Percentiles rank a stretch among this genome's conserved stretches.
Conservation (phyloP, 2,888 invertebrate genomes). For the Philereme transversata region DNA sequence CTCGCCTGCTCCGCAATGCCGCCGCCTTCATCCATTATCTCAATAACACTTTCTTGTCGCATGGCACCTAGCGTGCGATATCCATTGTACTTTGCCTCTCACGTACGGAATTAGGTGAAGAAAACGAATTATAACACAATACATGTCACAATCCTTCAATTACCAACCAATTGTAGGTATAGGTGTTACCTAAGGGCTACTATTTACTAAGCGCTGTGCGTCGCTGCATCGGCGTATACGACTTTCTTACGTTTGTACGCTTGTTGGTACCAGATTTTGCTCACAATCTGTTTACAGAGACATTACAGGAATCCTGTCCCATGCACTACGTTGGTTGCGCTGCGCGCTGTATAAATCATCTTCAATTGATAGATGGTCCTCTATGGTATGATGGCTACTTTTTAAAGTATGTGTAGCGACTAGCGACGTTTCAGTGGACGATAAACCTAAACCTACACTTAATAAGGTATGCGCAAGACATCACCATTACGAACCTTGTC, state of each 20-base stretch:
- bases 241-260: too few species aligned
- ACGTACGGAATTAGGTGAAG: slow-evolving; percentile 36
- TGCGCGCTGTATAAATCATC: too few species aligned
- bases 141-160: slow-evolving; percentile 29
- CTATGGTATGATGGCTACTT: background rate
- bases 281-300: too few species aligned
- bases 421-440: background rate
- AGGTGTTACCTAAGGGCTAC: background rate
- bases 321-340: too few species aligned
- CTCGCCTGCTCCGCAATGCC: background rate
- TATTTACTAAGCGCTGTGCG: background rate
- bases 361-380: too few species aligned
- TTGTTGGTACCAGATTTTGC: too few species aligned
- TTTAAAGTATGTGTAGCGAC: background rate
- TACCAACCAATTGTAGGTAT: background rate
- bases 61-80: slow-evolving; percentile 23
- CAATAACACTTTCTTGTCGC: slow-evolving; percentile 20
- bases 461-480: slow-evolving; percentile 61
- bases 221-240: background rate
- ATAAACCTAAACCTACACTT: slow-evolving; percentile 15
- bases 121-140: slow-evolving; percentile 35
- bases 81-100: slow-evolving; percentile 30
- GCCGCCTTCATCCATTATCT: slow-evolving; percentile 5
- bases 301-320: too few species aligned
- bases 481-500: slow-evolving; percentile 58